These are phyloP conservation scores for Trichopria drosophilae DNA, from an alignment of 2,888 invertebrate genomes.

Conservation along the genomic window DNA sequence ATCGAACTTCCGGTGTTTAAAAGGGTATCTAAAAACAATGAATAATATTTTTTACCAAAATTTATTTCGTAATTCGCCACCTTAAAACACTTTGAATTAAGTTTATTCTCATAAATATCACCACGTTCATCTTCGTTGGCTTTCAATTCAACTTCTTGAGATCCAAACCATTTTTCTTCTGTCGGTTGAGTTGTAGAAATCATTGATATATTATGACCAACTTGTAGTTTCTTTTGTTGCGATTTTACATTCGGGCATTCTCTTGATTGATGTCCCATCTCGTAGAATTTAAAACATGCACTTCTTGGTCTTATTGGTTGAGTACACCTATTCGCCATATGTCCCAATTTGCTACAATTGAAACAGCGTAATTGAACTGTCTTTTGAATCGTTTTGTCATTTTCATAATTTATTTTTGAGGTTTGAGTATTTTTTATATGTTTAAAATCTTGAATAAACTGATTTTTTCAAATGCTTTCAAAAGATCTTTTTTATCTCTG, in stretches of 20 bases:
- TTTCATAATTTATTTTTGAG: not conserved
- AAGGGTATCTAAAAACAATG: constrained; percentile 2
- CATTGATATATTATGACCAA: not conserved
- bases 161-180: not conserved
- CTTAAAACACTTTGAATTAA: not conserved
- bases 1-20: constrained; percentile 19
- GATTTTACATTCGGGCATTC: constrained; percentile 28
- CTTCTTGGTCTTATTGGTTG: not conserved
- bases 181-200: not conserved
- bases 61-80: not conserved
- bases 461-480: not conserved
- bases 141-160: not conserved
- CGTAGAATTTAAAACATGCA: not conserved
- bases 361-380: not conserved
- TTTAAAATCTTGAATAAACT: not conserved
- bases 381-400: not conserved
- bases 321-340: not conserved
- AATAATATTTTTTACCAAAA: not conserved
- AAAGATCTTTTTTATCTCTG: not conserved
- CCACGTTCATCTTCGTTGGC: not conserved
- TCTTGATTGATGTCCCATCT: constrained; percentile 1
- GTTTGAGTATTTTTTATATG: not conserved
- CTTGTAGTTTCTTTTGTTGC: constrained; percentile 37
- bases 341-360: constrained; percentile 7
- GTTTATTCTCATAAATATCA: not conserved